Conservation (phyloP, 1,140 invertebrate genomes). For the Rhyzopertha dominica region DNA sequence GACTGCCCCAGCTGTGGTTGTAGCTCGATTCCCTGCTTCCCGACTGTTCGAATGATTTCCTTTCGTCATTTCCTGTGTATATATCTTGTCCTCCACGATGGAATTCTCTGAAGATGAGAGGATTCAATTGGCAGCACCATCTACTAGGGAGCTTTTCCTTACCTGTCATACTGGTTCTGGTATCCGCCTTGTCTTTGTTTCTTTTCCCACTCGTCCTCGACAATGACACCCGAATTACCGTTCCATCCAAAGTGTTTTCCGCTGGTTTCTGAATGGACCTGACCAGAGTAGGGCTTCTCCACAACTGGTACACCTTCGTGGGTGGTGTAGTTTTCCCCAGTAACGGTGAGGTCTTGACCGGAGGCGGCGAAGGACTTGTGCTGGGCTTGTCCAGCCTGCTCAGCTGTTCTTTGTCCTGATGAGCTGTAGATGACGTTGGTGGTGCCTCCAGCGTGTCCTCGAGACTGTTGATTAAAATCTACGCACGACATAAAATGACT, state of each 20-base stretch:
- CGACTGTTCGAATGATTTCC: too few species aligned
- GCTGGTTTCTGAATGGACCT: constrained; percentile 1
- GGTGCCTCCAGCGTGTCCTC: too few species aligned
- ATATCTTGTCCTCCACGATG: too few species aligned
- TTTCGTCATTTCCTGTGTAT: too few species aligned
- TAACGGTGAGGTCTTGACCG: constrained; percentile 11
- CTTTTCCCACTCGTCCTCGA: neutral
- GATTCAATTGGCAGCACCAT: too few species aligned
- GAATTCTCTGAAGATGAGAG: too few species aligned
- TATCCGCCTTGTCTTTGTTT: constrained; percentile 13
- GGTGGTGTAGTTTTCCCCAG: constrained; percentile 8
- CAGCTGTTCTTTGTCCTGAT: neutral
- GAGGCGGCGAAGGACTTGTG: too few species aligned
- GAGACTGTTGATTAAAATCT: too few species aligned
- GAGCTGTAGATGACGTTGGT: neutral
- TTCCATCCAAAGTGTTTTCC: constrained; percentile 19
- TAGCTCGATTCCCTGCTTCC: too few species aligned
- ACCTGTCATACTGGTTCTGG: constrained; percentile 14
- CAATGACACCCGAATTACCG: neutral
- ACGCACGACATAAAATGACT: too few species aligned
- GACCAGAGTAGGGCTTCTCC: neutral
- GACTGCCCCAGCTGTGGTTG: too few species aligned
- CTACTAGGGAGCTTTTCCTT: neutral
- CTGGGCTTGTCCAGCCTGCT: constrained; percentile 9
- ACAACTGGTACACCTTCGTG: constrained; percentile 7